These are phyloP conservation scores for Arnoldichthys spilopterus DNA, from an alignment of 2,797 vertebrate genomes.

Conservation along the genomic window DNA sequence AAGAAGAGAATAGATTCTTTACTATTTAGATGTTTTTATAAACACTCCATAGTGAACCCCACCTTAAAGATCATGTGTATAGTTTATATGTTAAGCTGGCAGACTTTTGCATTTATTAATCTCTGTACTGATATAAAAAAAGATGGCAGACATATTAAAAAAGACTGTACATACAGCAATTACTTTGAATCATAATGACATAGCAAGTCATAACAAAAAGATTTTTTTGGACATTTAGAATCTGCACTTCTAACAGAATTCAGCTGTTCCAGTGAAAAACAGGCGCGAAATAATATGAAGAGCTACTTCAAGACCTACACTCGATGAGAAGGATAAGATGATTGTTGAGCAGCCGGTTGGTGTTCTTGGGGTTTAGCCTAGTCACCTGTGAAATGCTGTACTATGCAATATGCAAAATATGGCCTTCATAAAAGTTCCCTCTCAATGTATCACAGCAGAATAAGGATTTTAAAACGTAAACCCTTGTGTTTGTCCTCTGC, in stretches of 20 bases:
- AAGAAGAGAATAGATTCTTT: not conserved
- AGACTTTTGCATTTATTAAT: no score
- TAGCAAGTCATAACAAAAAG: not conserved
- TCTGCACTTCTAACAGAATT: not conserved
- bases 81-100: no score
- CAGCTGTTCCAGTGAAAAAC: not conserved
- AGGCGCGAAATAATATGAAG: not conserved
- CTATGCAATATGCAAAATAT: not conserved
- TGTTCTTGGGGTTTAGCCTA: not conserved
- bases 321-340: not conserved
- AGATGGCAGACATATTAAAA: no score
- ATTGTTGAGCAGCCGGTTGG: not conserved
- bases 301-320: not conserved
- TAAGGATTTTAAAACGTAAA: not conserved
- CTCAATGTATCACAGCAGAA: slow-evolving; percentile 10
- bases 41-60: not conserved
- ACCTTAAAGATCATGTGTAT: not conserved
- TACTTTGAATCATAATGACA: no score
- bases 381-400: not conserved
- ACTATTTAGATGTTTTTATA: not conserved
- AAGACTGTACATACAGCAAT: no score
- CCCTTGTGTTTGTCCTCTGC: not conserved
- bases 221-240: not conserved
- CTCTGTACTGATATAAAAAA: no score
- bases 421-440: slow-evolving; percentile 4